Evolutionary conservation across 1,140 invertebrate genomes (phyloP).

Genomic region (Forficula auricularia): DNA sequence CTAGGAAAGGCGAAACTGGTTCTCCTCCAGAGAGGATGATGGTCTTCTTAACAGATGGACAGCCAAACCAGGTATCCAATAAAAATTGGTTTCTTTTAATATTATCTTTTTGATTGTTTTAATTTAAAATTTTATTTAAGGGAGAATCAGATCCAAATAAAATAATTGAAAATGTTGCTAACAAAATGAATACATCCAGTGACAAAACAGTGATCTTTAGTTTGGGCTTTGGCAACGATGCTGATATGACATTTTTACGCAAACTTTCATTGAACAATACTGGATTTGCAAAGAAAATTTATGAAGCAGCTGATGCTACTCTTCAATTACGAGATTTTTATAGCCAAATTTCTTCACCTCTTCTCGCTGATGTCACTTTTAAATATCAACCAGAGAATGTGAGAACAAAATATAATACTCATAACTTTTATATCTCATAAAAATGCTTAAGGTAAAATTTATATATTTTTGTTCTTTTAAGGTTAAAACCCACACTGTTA

Average conservation of each 20-base stretch:
- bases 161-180: conserved; percentile 26
- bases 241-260: conserved; percentile 45
- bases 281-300: conserved; percentile 52
- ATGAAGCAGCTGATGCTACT: conserved; percentile 49
- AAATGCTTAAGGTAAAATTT: background rate
- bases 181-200: no score
- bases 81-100: no score
- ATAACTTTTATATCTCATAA: background rate
- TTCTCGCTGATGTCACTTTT: conserved; percentile 46
- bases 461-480: conserved; percentile 10
- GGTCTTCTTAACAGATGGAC: conserved; percentile 58
- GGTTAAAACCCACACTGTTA: conserved; percentile 23
- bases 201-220: conserved; percentile 32
- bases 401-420: background rate
- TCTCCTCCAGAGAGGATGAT: conserved; percentile 37
- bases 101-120: no score
- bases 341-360: conserved; percentile 46
- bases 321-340: conserved; percentile 55
- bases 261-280: conserved; percentile 43
- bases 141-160: conserved; percentile 29
- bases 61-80: conserved; percentile 39
- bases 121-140: no score
- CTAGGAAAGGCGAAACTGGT: no score
- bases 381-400: conserved; percentile 37
- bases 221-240: conserved; percentile 50